Evolutionary conservation across 2,113 vertebrate species (phyloP).

Genomic region (Pseudopodoces humilis): DNA sequence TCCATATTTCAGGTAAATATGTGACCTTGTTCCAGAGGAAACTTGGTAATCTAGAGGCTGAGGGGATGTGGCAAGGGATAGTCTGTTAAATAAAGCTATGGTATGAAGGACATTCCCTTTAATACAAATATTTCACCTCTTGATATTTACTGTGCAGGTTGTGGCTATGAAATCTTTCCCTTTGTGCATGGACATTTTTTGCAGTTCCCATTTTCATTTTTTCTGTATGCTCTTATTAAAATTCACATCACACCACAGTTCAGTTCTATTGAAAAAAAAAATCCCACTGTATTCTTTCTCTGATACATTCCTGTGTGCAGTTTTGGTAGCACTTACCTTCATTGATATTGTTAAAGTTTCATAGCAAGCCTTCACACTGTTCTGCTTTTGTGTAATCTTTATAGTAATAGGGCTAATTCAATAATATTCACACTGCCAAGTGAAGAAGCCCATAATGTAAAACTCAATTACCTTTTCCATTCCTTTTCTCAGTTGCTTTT

Average conservation of each 20-base stretch:
- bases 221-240: constrained; percentile 45
- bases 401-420: constrained; percentile 64
- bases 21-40: background rate
- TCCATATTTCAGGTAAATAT: constrained; percentile 34
- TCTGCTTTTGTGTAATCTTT: constrained; percentile 68
- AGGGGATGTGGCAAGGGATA: background rate
- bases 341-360: constrained; percentile 62
- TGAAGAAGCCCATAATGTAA: constrained; percentile 48
- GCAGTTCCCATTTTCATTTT: constrained; percentile 28
- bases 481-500: constrained; percentile 52
- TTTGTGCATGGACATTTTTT: background rate
- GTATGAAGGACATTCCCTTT: background rate
- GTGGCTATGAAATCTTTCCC: background rate
- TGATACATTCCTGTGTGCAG: constrained; percentile 37
- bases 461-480: constrained; percentile 65
- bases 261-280: constrained; percentile 29
- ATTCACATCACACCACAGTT: constrained; percentile 62
- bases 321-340: constrained; percentile 56
- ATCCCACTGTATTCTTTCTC: constrained; percentile 17
- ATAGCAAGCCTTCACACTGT: constrained; percentile 63
- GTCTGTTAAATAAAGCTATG: constrained; percentile 7
- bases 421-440: constrained; percentile 60
- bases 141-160: constrained; percentile 31
- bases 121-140: constrained; percentile 25
- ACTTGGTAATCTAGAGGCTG: background rate